Evolutionary conservation across 1,140 invertebrate species (phyloP), one percentile per base, ranked within the genome.

Genomic region (Lethrus apterus): DNA sequence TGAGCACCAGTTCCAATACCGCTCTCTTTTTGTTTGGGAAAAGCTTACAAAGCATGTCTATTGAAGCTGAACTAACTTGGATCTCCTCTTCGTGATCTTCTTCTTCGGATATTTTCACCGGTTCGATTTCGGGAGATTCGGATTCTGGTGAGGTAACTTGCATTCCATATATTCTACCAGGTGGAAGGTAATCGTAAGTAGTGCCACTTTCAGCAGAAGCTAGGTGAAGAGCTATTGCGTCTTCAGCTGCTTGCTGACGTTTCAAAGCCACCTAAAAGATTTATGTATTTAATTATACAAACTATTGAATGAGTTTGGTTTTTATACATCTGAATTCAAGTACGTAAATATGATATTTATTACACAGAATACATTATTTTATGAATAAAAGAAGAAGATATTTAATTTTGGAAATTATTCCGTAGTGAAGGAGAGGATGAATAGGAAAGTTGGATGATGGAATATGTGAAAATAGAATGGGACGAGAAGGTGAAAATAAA

Each of bases 221-320:
- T 57, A 97, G 73, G 33, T 91, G 89, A 42, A 97, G 69, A 0
- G 93, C 93, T 46, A 97, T 93, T 20, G 92, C 91, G 66, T 98
- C 93, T 73, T 98, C 94, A 0, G 93, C 92, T 0, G 93, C 93
- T 72, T 98, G 93, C 67, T 96, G 93, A 29, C 94, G 72, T 70
- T 98, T 98, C 42, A 98, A 67, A 9, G 93, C 93, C n/a, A 97
- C 93, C 87, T 95, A 67, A 15, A 61, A 60, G 5, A 36, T 30
- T 34, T n/a, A 21, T 48, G 50, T n/a, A n/a, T 9, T n/a, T n/a
- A n/a, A n/a, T n/a, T n/a, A n/a, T n/a, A n/a, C n/a, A n/a, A n/a
- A n/a, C n/a, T n/a, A n/a, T n/a, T n/a, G n/a, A n/a, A n/a, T n/a
- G 24, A 26, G n/a, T 7, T 26, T 26, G 24, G 24, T 26, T n/a